Evolutionary conservation across 2,113 vertebrate genomes (phyloP), one percentile per base, ranked within the genome.

Genomic region (Aegotheles bennettii): DNA sequence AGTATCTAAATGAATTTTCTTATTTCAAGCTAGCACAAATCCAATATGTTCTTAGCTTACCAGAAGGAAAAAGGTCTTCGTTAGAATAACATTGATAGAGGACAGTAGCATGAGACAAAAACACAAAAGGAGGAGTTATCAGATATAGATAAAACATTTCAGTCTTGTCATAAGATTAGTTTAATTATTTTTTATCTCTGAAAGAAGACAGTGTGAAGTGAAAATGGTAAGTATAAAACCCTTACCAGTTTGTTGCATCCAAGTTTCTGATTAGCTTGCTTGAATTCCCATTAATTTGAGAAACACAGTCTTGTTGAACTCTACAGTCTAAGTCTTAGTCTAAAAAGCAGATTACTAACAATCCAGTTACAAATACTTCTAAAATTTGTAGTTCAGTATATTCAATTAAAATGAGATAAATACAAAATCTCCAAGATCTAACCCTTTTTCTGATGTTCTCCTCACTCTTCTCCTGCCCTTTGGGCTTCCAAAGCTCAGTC

Each of bases 111-210:
- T 35, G 68, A 84, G 43, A 89, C 61, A 89, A 87, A 94, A 45
- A 45, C 14, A 43, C 7, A 43, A 43, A 43, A 74, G 5, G 20
- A 74, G 16, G 15, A 90, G 15, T 79, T 95, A 87, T 87, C 95
- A 87, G 53, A 71, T 57, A 68, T 6, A 84, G 84, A 94, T 85
- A 64, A 83, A 94, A 6, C 2, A 77, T 80, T 33, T 86, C 48
- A 69, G 5, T 64, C 51, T 45, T 90, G 36, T 73, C 38, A 65
- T 75, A 36, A 92, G 93, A 82, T 50, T 68, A 26, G 24, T 67
- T 78, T 84, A 91, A 81, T 94, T 84, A n/a, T 80, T 91, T 89
- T 88, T 91, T 28, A 85, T 88, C 78, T 68, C 26, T 38, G 9
- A 43, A 80, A 88, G 33, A 71, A 76, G 79, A 64, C 14, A 36